Conservation (phyloP, 2,113 vertebrate genomes). For the Amblyornis subalaris region DNA sequence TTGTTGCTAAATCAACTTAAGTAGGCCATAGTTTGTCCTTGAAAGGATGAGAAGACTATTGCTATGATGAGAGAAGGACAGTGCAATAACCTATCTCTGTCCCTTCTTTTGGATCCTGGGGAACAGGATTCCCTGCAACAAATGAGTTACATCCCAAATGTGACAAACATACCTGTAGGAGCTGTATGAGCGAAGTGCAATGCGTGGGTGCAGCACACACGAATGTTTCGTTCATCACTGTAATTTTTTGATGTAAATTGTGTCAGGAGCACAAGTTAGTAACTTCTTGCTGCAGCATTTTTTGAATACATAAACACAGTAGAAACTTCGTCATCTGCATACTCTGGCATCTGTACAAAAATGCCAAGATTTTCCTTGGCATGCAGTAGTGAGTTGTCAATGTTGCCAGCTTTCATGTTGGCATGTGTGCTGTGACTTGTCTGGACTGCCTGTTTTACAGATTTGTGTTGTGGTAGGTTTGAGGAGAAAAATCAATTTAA, state of each 20-base stretch:
- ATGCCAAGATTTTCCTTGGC: not conserved
- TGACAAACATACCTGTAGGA: not conserved
- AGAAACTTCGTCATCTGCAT: not conserved
- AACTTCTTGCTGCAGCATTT: not conserved
- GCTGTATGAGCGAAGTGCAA: not conserved
- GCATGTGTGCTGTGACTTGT: not conserved
- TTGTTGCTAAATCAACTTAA: not conserved
- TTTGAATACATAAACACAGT: rapidly evolving
- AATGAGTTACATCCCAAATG: not conserved
- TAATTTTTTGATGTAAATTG: not conserved
- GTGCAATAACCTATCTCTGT: not conserved
- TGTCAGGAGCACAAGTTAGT: not conserved
- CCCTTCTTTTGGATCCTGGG: not conserved
- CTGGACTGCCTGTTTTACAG: not conserved
- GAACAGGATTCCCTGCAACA: not conserved
- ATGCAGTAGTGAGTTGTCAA: not conserved
- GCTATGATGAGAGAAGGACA: not conserved
- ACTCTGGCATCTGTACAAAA: not conserved
- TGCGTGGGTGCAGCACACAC: rapidly evolving
- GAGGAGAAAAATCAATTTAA: not conserved
- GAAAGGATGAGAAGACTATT: not conserved
- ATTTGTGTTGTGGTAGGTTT: not conserved
- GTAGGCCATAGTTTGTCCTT: not conserved
- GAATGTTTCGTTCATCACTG: not conserved
- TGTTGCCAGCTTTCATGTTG: not conserved